phyloP scores from a whole-genome alignment of 2,113 vertebrate genomes.

The Festucalex cinctus region DNA sequence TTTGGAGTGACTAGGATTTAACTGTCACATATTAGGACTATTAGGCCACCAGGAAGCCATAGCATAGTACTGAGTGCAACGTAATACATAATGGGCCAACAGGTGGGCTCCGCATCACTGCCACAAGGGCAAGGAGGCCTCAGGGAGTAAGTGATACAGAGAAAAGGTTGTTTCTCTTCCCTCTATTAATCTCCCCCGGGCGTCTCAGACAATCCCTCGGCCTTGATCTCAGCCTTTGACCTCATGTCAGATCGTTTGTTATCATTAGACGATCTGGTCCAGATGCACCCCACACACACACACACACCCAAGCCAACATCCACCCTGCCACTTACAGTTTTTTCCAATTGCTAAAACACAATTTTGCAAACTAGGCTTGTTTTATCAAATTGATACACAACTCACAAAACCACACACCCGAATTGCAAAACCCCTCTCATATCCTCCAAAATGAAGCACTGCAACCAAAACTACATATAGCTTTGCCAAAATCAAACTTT shows the following conservation, averaged over 20 bases:
- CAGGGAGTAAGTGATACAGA: conserved; percentile 71
- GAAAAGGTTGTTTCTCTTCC: conserved; percentile 58
- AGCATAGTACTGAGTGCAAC: background rate
- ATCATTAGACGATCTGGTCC: conserved; percentile 69
- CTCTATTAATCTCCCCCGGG: conserved; percentile 68
- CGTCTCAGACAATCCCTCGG: conserved; percentile 55
- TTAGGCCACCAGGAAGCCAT: too few species aligned
- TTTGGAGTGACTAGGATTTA: too few species aligned
- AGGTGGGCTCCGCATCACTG: conserved; percentile 62
- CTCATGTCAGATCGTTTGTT: conserved; percentile 70
- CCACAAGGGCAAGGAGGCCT: conserved; percentile 47
- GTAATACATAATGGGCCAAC: conserved; percentile 52
- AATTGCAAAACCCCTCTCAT: too few species aligned
- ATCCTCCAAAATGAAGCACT: too few species aligned
- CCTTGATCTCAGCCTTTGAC: conserved; percentile 75
- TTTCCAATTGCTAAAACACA: too few species aligned
- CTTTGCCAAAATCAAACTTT: too few species aligned
- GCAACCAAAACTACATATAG: too few species aligned
- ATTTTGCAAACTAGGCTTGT: too few species aligned
- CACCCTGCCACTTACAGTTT: conserved; percentile 3
- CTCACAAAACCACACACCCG: too few species aligned
- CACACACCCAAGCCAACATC: conserved; percentile 41
- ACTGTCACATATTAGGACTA: too few species aligned
- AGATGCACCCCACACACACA: conserved; percentile 36
- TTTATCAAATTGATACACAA: too few species aligned